Conservation (phyloP, 2,113 vertebrate species). For the Jacana jacana region DNA sequence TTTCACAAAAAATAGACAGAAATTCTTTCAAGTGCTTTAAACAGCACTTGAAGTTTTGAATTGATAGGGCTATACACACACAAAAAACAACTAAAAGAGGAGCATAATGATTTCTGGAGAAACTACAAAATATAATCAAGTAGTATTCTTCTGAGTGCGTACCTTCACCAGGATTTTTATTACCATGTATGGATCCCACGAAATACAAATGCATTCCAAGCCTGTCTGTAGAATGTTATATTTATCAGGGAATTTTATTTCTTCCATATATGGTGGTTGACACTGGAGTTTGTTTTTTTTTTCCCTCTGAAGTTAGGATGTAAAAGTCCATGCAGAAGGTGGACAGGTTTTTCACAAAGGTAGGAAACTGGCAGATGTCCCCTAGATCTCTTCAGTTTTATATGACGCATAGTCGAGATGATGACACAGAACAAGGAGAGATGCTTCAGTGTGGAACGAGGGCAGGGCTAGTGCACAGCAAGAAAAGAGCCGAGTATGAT, state of each 20-base stretch:
- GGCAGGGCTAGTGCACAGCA: not conserved
- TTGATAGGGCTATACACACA: not conserved
- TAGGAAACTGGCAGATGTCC: not conserved
- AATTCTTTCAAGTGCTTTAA: not conserved
- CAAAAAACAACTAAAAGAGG: not conserved
- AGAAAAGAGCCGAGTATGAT: not conserved
- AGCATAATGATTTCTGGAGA: not conserved
- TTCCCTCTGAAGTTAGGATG: not conserved
- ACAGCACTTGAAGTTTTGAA: not conserved
- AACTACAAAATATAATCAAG: not conserved
- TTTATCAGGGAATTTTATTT: not conserved
- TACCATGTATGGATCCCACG: not conserved
- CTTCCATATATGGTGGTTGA: not conserved
- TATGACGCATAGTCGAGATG: not conserved
- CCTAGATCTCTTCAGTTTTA: not conserved
- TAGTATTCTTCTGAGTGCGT: not conserved
- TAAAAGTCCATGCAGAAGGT: not conserved
- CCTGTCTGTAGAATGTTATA: not conserved
- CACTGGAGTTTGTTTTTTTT: too few relatives aligned
- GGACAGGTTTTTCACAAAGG: not conserved
- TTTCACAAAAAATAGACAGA: not conserved
- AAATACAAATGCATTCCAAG: not conserved
- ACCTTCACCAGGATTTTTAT: not conserved
- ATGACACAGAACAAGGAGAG: not conserved
- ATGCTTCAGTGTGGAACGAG: not conserved